A percentile compares a stretch with the other conserved stretches of the same genome.
Conservation (phyloP, 2,888 invertebrate species). For the Drosophila prolongata region DNA sequence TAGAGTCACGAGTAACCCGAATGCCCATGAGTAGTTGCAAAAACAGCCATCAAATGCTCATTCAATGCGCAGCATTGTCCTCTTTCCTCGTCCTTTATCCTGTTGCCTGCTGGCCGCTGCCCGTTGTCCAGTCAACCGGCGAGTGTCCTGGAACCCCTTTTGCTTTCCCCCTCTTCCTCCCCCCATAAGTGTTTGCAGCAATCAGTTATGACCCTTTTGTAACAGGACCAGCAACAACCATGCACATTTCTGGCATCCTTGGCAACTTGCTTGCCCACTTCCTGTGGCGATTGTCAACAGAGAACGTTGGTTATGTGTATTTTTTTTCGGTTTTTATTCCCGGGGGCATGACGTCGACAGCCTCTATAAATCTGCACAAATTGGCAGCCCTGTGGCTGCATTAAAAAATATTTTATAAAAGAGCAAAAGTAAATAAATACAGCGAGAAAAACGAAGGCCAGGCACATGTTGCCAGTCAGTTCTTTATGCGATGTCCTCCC, state of each 20-base stretch:
- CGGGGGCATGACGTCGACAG: conserved; percentile 41
- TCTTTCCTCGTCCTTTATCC: conserved; percentile 21
- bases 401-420: conserved; percentile 80
- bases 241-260: conserved; percentile 45
- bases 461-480: conserved; percentile 74
- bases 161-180: not conserved
- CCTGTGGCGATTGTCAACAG: conserved; percentile 80
- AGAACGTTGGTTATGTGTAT: conserved; percentile 44
- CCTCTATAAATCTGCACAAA: conserved; percentile 79
- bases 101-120: conserved; percentile 13
- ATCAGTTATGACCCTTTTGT: conserved; percentile 73
- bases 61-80: conserved; percentile 34
- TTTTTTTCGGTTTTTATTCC: conserved; percentile 24
- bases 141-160: conserved; percentile 11
- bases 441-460: conserved; percentile 43
- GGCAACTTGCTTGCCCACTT: conserved; percentile 54
- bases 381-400: conserved; percentile 81
- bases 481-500: conserved; percentile 6
- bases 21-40: conserved; percentile 24
- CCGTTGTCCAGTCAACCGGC: conserved; percentile 31
- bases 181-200: conserved; percentile 70
- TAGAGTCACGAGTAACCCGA: conserved; percentile 53
- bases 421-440: conserved; percentile 78
- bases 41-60: conserved; percentile 48
- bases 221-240: conserved; percentile 28